Evolutionary conservation across 2,113 vertebrate genomes (phyloP), one percentile per base, ranked within the genome.

Genomic region (Cricetomys ansorgei): DNA sequence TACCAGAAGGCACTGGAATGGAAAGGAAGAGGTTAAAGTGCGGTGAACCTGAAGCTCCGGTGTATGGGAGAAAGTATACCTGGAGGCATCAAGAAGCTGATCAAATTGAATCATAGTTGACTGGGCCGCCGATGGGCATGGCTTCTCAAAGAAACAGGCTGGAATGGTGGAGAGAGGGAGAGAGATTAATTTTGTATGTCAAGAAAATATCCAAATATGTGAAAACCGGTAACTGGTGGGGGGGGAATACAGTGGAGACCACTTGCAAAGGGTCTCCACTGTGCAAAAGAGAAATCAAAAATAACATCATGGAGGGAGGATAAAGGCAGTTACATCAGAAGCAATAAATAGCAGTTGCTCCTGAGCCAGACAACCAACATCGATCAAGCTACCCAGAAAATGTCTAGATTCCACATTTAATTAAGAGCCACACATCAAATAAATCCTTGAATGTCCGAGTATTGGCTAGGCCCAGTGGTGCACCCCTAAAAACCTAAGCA

Each of bases 261-360:
- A 85, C 95, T 94, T 96, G 91, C 85, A 59, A 62, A 19, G 80
- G 27, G n/a, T n/a, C n/a, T n/a, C n/a, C n/a, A n/a, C n/a, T n/a
- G 85, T 75, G 77, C 91, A 92, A 89, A 92, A 76, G 11, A 90
- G 34, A 80, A 88, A 88, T 67, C 67, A 88, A 91, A 95, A 91
- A 34, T 79, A 72, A 92, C 12, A 57, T 23, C 57, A 29, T 37
- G 64, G 94, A 96, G 86, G 89, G 92, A 93, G 43, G 83, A 73
- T 64, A 92, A 95, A 94, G 53, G 70, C 34, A 27, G 81, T 89
- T 92, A 37, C 40, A 59, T 86, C 43, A 76, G 59, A 86, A 97
- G 59, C 25, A 55, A 89, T 87, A 95, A 97, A 88, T 53, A 94
- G 79, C 87, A 75, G 57, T 83, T 84, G 84, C 53, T 92, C 67